These are phyloP conservation scores for Ennomos erosarius DNA, from an alignment of 2,888 invertebrate genomes.

Conservation along the genomic window DNA sequence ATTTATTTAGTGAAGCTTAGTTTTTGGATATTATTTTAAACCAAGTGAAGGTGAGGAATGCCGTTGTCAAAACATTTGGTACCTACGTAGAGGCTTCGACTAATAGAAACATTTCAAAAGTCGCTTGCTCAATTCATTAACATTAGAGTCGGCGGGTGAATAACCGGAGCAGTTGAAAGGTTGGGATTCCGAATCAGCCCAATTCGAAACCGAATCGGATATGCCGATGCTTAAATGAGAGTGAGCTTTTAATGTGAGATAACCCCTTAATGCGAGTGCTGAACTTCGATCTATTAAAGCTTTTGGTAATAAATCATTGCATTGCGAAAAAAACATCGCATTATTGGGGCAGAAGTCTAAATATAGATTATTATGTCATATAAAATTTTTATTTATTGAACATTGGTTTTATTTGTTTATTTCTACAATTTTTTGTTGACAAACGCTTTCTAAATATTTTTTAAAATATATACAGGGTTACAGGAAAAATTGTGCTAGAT, in stretches of 20 bases:
- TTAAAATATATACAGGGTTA: too few species aligned
- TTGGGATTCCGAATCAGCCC: slow-evolving; percentile 54
- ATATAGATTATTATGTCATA: background rate
- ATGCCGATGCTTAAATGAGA: slow-evolving; percentile 41
- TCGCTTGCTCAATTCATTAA: slow-evolving; percentile 77
- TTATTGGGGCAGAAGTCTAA: background rate
- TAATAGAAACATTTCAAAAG: slow-evolving; percentile 68
- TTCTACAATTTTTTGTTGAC: too few species aligned
- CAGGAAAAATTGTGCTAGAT: too few species aligned
- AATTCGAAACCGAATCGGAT: slow-evolving; percentile 75
- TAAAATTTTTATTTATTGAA: background rate
- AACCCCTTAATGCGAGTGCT: slow-evolving; percentile 72
- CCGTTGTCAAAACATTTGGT: slow-evolving; percentile 33
- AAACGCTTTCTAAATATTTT: too few species aligned
- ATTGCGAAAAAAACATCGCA: slow-evolving; percentile 35
- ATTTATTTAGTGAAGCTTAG: slow-evolving; percentile 19
- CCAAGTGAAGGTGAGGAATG: slow-evolving; percentile 20
- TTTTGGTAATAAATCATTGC: slow-evolving; percentile 41
- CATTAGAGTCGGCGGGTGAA: slow-evolving; percentile 66
- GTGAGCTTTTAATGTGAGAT: slow-evolving; percentile 57
- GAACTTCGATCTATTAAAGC: slow-evolving; percentile 59
- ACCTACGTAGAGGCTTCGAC: slow-evolving; percentile 20
- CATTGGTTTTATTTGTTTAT: too few species aligned
- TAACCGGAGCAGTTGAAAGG: slow-evolving; percentile 65
- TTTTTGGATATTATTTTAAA: slow-evolving; percentile 20